Evolutionary conservation across 2,113 vertebrate species (phyloP), one percentile per base, ranked within the genome.

Genomic region (Polypterus senegalus): DNA sequence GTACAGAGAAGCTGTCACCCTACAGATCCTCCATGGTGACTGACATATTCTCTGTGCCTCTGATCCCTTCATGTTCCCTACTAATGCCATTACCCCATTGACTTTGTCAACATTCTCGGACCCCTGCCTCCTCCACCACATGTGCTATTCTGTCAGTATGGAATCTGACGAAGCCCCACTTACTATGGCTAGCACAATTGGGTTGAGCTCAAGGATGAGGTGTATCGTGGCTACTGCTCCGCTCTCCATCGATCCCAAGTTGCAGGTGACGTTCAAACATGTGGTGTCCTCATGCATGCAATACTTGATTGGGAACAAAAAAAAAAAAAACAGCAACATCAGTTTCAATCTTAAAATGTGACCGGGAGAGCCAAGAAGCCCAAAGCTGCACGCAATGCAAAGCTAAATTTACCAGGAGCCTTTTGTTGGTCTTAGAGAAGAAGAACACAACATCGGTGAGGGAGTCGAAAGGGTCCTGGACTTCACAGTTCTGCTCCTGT

Each of bases 231-330:
- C 86, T 63, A 92, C 92, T 71, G 81, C 90, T 10, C 91, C 90
- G 11, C 72, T 80, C 60, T 97, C 93, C 85, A 98, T 75, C 67
- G 85, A 85, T 57, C 91, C 92, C 5, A 98, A 85, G 58, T 73
- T 76, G 76, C 95, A 98, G 52, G 81, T 49, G 69, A 97, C 70
- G 59, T 61, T 74, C 74, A 90, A 85, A 73, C 95, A 98, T 47
- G 87, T 60, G 7, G 58, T 62, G 62, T 97, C 92, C 1, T 66
- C 62, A 62, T 72, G 80, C 60, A 79, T 80, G 69, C 95, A 98
- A 70, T 87, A 93, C 95, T 98, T 68, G 55, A 58, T 57, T 73
- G 63, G 49, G 4, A 60, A 68, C 68, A 66, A 72, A 10, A 69
- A 7, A 70, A 69, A 7, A 70, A 9, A 6, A 48, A 9, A 54